These are phyloP conservation scores for Lasius fuliginosus DNA, from an alignment of 2,888 invertebrate genomes.

Conservation along the genomic window DNA sequence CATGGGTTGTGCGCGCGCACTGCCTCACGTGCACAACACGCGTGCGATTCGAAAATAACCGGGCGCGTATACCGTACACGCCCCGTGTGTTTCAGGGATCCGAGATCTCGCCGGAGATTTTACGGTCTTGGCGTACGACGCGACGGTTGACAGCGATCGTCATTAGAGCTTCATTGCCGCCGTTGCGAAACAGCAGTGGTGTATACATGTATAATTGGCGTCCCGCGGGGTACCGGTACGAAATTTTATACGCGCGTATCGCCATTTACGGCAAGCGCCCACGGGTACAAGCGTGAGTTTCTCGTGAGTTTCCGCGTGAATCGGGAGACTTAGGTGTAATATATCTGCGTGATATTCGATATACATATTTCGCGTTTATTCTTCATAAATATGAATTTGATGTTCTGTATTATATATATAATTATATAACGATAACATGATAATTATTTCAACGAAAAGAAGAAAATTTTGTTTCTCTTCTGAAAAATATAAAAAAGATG, in stretches of 20 bases:
- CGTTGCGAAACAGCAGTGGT: constrained; percentile 75
- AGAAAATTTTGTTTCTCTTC: neutral
- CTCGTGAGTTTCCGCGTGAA: constrained; percentile 50
- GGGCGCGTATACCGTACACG: constrained; percentile 8
- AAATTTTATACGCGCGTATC: constrained; percentile 69
- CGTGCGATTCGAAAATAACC: constrained; percentile 36
- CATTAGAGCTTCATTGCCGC: constrained; percentile 84
- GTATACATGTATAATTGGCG: constrained; percentile 82
- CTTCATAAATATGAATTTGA: neutral
- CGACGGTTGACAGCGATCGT: constrained; percentile 78
- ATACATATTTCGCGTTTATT: neutral
- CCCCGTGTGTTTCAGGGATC: constrained; percentile 38
- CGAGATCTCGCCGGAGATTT: constrained; percentile 54
- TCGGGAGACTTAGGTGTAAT: neutral
- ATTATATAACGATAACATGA: neutral
- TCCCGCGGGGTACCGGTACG: constrained; percentile 74
- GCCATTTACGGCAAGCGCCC: constrained; percentile 61
- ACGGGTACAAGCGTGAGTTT: constrained; percentile 14
- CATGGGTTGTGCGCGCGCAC: neutral
- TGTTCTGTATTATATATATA: no score
- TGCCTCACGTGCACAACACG: constrained; percentile 8
- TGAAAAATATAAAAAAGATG: neutral
- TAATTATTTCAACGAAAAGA: neutral
- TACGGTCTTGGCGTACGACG: constrained; percentile 61
- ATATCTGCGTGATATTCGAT: neutral